Conservation (phyloP, 2,113 vertebrate genomes). For the Pampusana beccarii region DNA sequence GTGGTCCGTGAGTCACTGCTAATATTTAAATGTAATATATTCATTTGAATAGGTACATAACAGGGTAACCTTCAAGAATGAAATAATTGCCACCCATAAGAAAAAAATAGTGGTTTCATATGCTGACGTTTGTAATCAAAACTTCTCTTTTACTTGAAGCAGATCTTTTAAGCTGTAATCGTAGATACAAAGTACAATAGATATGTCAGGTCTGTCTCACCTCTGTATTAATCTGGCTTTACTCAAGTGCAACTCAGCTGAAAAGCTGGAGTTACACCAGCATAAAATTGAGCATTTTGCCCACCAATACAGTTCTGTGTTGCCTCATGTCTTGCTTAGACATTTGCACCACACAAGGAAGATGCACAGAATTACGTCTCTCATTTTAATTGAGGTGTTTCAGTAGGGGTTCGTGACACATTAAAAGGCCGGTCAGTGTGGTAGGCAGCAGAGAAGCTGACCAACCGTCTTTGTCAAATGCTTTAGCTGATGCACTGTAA, state of each 20-base stretch:
- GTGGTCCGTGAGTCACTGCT: slow-evolving; percentile 13
- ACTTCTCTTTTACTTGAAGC: neutral
- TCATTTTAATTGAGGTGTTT: neutral
- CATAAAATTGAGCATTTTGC: neutral
- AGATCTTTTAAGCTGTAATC: neutral
- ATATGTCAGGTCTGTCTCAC: neutral
- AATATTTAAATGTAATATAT: neutral
- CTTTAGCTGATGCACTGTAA: neutral
- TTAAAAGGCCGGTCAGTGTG: neutral
- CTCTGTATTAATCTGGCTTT: neutral
- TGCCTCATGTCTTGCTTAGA: neutral
- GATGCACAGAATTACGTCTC: neutral
- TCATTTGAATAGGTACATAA: neutral
- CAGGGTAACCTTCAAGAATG: neutral
- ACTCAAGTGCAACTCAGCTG: neutral
- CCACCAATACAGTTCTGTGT: neutral
- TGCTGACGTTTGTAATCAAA: neutral
- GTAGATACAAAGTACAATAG: neutral
- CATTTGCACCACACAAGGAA: neutral
- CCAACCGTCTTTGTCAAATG: neutral
- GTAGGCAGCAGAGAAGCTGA: neutral
- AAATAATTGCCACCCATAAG: neutral
- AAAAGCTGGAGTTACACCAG: neutral
- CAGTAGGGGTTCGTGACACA: neutral
- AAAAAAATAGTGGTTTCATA: neutral